Percentiles rank a stretch among this genome's conserved stretches.
phyloP scores from a whole-genome alignment of 2,113 vertebrate genomes.

The Tor tambroides region DNA sequence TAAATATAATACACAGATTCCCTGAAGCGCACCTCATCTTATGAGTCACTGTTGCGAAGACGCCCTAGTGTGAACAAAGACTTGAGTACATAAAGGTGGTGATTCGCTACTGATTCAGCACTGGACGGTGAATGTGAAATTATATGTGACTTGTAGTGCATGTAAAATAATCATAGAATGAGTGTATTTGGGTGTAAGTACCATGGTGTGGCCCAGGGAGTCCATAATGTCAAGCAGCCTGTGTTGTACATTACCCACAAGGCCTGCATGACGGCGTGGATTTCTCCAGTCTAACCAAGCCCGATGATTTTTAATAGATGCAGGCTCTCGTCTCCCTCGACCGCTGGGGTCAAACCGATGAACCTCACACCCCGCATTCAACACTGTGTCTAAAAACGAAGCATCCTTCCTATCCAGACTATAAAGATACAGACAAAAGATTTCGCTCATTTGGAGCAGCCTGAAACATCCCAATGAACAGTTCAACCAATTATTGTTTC shows the following conservation, averaged over 20 bases:
- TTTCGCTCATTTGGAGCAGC: background rate
- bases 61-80: conserved; percentile 74
- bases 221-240: conserved; percentile 75
- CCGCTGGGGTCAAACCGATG: conserved; percentile 77
- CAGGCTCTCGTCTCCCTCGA: conserved; percentile 50
- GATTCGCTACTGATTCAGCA: background rate
- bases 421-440: conserved; percentile 5
- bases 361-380: conserved; percentile 70
- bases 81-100: conserved; percentile 74
- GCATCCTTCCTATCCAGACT: conserved; percentile 70
- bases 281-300: conserved; percentile 78
- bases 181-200: conserved; percentile 61
- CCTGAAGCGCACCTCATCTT: conserved; percentile 57
- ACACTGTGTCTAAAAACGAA: conserved; percentile 68
- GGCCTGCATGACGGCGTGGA: conserved; percentile 59
- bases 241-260: conserved; percentile 63
- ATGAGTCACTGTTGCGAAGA: conserved; percentile 76
- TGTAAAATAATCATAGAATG: conserved; percentile 36
- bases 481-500: background rate
- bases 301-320: conserved; percentile 67
- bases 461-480: background rate
- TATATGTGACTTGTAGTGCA: background rate
- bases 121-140: background rate
- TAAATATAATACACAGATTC: conserved; percentile 41
- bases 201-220: conserved; percentile 74